phyloP scores from a whole-genome alignment of 2,888 invertebrate genomes.

The Pharmacophagus antenor region DNA sequence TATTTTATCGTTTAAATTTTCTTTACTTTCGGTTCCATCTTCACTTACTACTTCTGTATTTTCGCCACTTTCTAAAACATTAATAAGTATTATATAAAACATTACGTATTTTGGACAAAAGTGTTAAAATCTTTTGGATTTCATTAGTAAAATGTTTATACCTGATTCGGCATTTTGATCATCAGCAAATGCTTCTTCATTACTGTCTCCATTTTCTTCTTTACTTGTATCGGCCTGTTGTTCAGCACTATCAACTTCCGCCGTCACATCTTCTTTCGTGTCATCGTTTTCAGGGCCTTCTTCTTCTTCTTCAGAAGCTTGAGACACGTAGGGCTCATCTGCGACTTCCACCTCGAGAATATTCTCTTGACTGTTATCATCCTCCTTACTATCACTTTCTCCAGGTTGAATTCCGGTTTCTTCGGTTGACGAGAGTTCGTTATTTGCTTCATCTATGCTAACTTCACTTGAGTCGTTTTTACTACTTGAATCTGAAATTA shows the following conservation, averaged over 20 bases:
- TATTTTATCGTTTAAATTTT: constrained; percentile 39
- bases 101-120: neutral
- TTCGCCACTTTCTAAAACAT: constrained; percentile 65
- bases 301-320: constrained; percentile 72
- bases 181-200: constrained; percentile 72
- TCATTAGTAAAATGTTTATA: too few species aligned
- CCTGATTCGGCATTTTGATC: constrained; percentile 71
- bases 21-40: constrained; percentile 41
- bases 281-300: constrained; percentile 56
- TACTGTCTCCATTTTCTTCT: constrained; percentile 53
- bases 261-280: constrained; percentile 57
- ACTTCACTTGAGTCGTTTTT: constrained; percentile 78
- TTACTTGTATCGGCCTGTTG: constrained; percentile 47
- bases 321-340: constrained; percentile 72
- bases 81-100: neutral
- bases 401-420: constrained; percentile 53
- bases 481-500: constrained; percentile 68
- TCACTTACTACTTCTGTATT: constrained; percentile 46
- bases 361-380: constrained; percentile 51
- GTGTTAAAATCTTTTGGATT: too few species aligned
- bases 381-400: constrained; percentile 48
- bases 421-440: constrained; percentile 66
- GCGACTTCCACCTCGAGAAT: constrained; percentile 69
- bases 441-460: constrained; percentile 69
- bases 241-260: constrained; percentile 58